Percentiles rank a stretch among this genome's conserved stretches.
Conservation (phyloP, 1,140 invertebrate genomes). For the Sitobion miscanthi region DNA sequence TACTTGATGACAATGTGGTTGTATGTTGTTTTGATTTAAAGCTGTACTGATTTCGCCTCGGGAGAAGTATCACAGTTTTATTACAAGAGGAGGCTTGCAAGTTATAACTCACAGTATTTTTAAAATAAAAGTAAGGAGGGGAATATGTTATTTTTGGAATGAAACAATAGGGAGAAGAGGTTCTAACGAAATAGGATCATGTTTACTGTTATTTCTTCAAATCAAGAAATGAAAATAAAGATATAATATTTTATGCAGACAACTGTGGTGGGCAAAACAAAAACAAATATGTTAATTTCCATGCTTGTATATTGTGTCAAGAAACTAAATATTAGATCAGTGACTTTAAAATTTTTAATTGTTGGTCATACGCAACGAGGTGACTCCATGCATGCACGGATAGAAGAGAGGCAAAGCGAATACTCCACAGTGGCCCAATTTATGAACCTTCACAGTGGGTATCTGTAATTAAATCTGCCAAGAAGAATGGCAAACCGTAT, state of each 20-base stretch:
- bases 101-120: too few relatives aligned
- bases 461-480: not conserved
- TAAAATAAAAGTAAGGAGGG: too few relatives aligned
- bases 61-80: too few relatives aligned
- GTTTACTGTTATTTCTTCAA: not conserved
- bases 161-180: too few relatives aligned
- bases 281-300: not conserved
- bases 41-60: too few relatives aligned
- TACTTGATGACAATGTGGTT: too few relatives aligned
- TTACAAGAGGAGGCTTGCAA: too few relatives aligned
- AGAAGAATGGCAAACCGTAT: not conserved
- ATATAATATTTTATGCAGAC: not conserved
- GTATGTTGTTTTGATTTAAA: too few relatives aligned
- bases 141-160: too few relatives aligned
- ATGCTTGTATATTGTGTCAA: constrained; percentile 3
- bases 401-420: constrained; percentile 12
- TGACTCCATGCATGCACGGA: not conserved
- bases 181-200: too few relatives aligned
- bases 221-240: not conserved
- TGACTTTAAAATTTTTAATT: not conserved
- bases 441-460: not conserved
- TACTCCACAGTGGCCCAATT: not conserved
- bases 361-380: not conserved
- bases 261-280: constrained; percentile 24
- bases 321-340: not conserved